Conservation (phyloP, 1,140 invertebrate species). For the Drosophila paulistorum region DNA sequence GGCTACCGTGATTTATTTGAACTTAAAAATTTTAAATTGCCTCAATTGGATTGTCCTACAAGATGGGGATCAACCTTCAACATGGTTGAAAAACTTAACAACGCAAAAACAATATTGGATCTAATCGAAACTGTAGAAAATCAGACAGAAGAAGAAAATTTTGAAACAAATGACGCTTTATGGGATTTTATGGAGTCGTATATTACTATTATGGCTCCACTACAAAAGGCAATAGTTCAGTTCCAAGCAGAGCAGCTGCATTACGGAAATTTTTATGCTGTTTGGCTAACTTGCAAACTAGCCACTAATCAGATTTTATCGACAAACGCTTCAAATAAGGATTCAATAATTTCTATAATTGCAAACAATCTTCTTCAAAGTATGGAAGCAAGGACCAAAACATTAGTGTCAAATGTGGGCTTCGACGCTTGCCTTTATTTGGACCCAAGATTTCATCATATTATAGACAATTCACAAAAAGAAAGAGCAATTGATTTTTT, state of each 20-base stretch:
- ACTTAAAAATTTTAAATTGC: conserved; percentile 22
- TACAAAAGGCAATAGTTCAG: not conserved
- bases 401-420: conserved; percentile 14
- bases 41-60: conserved; percentile 38
- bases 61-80: conserved; percentile 41
- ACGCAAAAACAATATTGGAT: conserved; percentile 28
- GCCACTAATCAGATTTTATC: not conserved
- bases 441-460: conserved; percentile 32
- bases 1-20: conserved; percentile 28
- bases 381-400: conserved; percentile 16
- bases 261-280: conserved; percentile 7
- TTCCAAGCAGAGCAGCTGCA: not conserved
- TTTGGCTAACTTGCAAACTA: not conserved
- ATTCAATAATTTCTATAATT: conserved; percentile 7
- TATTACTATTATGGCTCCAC: not conserved
- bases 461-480: conserved; percentile 18
- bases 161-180: conserved; percentile 15
- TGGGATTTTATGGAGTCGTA: conserved; percentile 8
- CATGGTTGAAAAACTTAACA: conserved; percentile 28
- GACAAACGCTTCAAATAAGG: too few species aligned
- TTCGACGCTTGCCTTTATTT: conserved; percentile 16
- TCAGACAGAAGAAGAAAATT: conserved; percentile 30
- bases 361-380: not conserved
- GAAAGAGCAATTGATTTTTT: conserved; percentile 23
- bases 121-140: conserved; percentile 33